Evolutionary conservation across 2,113 vertebrate genomes (phyloP), one percentile per base, ranked within the genome.

Genomic region (Microcebus tavaratra): DNA sequence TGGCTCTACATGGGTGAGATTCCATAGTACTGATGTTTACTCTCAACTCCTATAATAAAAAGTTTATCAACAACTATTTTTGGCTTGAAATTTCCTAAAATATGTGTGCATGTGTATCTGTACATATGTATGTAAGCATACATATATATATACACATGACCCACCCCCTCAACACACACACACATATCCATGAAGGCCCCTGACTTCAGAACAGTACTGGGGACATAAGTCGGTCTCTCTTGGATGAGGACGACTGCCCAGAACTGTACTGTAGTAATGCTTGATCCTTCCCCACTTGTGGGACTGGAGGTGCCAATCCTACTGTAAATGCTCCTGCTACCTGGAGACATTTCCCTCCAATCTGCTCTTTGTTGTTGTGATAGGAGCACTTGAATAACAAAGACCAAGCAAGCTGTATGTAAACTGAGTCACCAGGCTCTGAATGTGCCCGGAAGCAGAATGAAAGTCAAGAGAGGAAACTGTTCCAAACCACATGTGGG

Each of bases 401-500:
- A 94, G 68, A 90, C 15, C 57, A 85, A 89, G 82, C 27, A 59
- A 9, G n/a, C 6, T 23, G 34, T 5, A 36, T 34, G 12, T n/a
- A 25, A 20, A 83, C 2, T 12, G 80, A 85, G 88, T 88, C n/a
- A 81, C 12, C 17, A 63, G 72, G 34, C 31, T 61, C 81, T 72
- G 57, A 59, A 18, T 4, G 18, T 36, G 61, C 59, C 36, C 48
- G 67, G 34, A 87, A 5, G 78, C 25, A 48, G 53, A 73, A 78
- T 27, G 12, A 57, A 70, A 70, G 76, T 53, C 57, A 90, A 39
- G 27, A 34, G 48, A 5, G 3, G 36, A 68, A 15, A 45, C 42
- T 68, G 36, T 1, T 23, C 23, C 12, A 18, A 1, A n/a, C 14
- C 53, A n/a, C 48, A 39, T 0, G 9, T 0, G 0, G 39, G 11